Percentiles rank a stretch among this genome's conserved stretches.
phyloP scores from a whole-genome alignment of 2,888 invertebrate genomes.

The Hipparchia semele region DNA sequence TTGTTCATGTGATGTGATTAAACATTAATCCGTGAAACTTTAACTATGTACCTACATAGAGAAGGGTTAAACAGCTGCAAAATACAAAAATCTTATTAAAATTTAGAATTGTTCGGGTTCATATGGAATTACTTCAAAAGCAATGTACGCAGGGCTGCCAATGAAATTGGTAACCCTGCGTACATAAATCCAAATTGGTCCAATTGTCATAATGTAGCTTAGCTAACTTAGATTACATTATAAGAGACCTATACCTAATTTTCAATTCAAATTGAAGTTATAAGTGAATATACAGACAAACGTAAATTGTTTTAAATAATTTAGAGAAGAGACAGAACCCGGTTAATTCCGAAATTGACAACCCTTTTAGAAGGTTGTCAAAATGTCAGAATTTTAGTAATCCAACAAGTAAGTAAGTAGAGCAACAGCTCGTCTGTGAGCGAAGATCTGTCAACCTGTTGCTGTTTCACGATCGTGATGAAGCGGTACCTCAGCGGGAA shows the following conservation, averaged over 20 bases:
- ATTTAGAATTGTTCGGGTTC: constrained; percentile 39
- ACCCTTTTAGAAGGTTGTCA: constrained; percentile 47
- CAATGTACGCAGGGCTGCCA: constrained; percentile 12
- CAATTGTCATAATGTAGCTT: too few relatives aligned
- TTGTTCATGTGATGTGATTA: constrained; percentile 66
- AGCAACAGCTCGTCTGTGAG: constrained; percentile 71
- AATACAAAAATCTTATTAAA: constrained; percentile 51
- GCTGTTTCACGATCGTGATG: constrained; percentile 80
- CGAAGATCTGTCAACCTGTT: constrained; percentile 81
- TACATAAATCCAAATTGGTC: too few relatives aligned
- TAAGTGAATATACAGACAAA: too few relatives aligned
- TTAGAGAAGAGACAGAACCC: too few relatives aligned
- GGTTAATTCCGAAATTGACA: neutral
- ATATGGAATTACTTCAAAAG: constrained; percentile 49
- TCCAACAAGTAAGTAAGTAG: too few relatives aligned
- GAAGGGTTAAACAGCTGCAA: constrained; percentile 58
- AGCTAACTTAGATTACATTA: too few relatives aligned
- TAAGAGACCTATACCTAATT: too few relatives aligned
- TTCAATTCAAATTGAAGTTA: too few relatives aligned
- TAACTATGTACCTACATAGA: constrained; percentile 4
- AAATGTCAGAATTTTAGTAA: constrained; percentile 69
- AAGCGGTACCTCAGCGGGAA: constrained; percentile 72
- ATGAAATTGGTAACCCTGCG: neutral
- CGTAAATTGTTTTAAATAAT: too few relatives aligned
- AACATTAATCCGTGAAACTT: constrained; percentile 61